A percentile compares a stretch with the other conserved stretches of the same genome.
Conservation (phyloP, 1,140 invertebrate genomes). For the Proctacanthus coquilletti region DNA sequence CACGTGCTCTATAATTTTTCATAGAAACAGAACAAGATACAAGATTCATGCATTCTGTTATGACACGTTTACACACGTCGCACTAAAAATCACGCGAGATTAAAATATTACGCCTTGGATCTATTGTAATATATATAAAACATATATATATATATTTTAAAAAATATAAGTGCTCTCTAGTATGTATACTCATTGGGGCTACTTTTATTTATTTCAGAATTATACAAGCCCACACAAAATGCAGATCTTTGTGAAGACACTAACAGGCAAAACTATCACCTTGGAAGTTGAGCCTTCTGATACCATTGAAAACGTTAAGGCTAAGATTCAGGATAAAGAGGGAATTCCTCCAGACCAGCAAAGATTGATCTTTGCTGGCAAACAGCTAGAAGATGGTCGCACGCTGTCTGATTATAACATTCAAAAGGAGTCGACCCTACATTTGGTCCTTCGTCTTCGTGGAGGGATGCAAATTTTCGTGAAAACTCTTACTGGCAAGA, state of each 20-base stretch:
- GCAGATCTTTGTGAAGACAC: conserved; percentile 66
- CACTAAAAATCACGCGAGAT: no score
- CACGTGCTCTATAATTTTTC: no score
- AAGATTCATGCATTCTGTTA: no score
- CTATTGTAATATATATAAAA: no score
- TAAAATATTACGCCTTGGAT: no score
- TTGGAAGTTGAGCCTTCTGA: conserved; percentile 59
- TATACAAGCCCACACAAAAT: no score
- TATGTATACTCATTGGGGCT: no score
- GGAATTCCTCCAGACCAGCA: conserved; percentile 60
- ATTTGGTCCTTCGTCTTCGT: conserved; percentile 52
- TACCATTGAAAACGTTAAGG: conserved; percentile 64
- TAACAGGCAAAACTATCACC: conserved; percentile 71
- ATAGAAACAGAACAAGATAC: no score
- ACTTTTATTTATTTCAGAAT: no score
- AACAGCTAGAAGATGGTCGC: conserved; percentile 67
- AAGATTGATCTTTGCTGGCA: conserved; percentile 58
- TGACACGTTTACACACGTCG: no score
- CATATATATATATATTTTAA: no score
- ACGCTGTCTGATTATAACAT: conserved; percentile 69
- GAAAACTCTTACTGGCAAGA: conserved; percentile 66
- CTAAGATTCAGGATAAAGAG: conserved; percentile 58
- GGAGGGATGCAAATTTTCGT: conserved; percentile 64
- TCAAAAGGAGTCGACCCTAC: conserved; percentile 65
- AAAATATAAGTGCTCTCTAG: no score